Base-by-base conservation (phyloP, 2,113 vertebrate genomes). In the Chamaea fasciata region DNA sequence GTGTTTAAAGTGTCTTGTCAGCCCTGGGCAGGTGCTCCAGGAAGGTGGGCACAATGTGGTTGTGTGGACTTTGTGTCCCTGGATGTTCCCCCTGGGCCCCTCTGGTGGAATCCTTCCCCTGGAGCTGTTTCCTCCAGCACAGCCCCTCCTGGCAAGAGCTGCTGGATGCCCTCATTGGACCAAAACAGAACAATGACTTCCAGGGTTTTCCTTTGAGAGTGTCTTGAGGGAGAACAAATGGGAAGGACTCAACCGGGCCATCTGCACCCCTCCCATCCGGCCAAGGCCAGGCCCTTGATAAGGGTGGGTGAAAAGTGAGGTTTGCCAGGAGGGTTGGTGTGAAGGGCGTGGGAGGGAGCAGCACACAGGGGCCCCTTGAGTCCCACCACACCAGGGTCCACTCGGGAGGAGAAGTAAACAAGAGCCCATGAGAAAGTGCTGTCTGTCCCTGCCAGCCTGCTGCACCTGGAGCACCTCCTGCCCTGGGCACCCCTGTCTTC, bases 241-340 rank as follows among this genome's bases (percentile, higher is more conserved):
- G 91, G 89, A 94, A 92, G 59, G 83, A 73, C 55, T 83, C 10
- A 5, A 52, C 28, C 0, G 1, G 67, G 22, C 27, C 50, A 74
- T 88, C 63, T 80, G 89, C 79, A 90, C 91, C 91, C 91, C 91
- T 95, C 93, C 91, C 96, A 94, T 95, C 93, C n/a, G 41, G 75
- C 74, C 30, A 4, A 80, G 59, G 68, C 84, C 65, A 67, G 69
- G 74, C 91, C 46, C 70, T 65, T 6, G 28, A 31, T 23, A 73
- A 83, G 50, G 71, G 55, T 90, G 89, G 86, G 22, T 88, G 91
- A 69, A 41, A 37, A 49, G 49, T 0, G 8, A 60, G 33, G 21
- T 3, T 2, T 59, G 74, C 57, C 86, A 49, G 83, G 23, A 90
- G 24, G 28, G 81, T 37, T 71, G 55, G n/a, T 12, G 41, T 60